Conservation (phyloP, 1,140 invertebrate genomes). For the Oncopodura yosiiana region DNA sequence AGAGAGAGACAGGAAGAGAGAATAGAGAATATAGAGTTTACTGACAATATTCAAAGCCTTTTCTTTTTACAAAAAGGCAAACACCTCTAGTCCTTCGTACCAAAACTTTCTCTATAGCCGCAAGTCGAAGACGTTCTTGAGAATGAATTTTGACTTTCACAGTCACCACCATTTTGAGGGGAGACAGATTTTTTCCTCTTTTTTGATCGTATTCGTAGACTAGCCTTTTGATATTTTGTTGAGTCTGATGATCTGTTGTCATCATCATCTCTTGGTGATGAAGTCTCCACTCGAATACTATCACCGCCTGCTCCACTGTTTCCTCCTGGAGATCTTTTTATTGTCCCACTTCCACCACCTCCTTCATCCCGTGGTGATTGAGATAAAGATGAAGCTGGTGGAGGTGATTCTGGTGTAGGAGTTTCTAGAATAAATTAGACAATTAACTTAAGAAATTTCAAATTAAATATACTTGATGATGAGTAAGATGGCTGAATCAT, state of each 20-base stretch:
- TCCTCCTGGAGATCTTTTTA: too few relatives aligned
- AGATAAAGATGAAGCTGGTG: too few relatives aligned
- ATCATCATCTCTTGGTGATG: slow-evolving; percentile 19
- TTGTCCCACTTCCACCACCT: too few relatives aligned
- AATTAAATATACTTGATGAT: too few relatives aligned
- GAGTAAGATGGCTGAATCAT: too few relatives aligned
- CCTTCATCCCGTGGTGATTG: too few relatives aligned
- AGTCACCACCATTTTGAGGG: slow-evolving; percentile 31
- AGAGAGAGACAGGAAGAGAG: too few relatives aligned
- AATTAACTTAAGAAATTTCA: too few relatives aligned
- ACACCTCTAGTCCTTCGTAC: slow-evolving; percentile 21
- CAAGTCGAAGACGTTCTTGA: slow-evolving; percentile 33
- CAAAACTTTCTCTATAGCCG: slow-evolving; percentile 35
- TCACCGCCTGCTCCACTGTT: neutral
- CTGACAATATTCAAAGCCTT: neutral
- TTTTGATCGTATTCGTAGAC: slow-evolving; percentile 25
- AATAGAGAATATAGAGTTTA: too few relatives aligned
- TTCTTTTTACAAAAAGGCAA: too few relatives aligned
- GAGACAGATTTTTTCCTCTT: slow-evolving; percentile 32
- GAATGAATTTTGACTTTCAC: slow-evolving; percentile 34
- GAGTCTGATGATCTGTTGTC: neutral
- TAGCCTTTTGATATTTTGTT: slow-evolving; percentile 14
- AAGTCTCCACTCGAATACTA: slow-evolving; percentile 8
- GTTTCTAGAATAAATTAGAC: too few relatives aligned
- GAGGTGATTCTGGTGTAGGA: slow-evolving; percentile 12